Evolutionary conservation across 1,140 invertebrate species (phyloP), one percentile per base, ranked within the genome.

Genomic region (Pseudomyrmex cubaensis): DNA sequence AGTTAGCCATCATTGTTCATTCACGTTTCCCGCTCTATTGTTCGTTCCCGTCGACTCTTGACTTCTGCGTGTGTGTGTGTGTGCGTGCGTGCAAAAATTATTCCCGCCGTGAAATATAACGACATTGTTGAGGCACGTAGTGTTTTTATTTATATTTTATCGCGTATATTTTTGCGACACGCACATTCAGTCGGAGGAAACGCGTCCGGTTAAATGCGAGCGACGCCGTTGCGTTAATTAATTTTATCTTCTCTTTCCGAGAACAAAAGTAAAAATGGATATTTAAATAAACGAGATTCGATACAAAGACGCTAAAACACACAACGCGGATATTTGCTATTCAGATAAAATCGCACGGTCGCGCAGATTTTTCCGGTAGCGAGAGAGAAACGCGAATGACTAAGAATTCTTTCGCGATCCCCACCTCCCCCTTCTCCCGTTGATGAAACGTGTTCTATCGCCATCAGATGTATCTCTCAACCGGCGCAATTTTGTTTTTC

Each of bases 11-110:
- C 54, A 80, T 70, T 78, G 64, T 78, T 48, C 54, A 48, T 70
- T 70, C 54, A 22, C 44, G 44, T 80, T 80, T 80, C 76, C 76
- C 76, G 76, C 66, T 70, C 54, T 80, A 59, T 72, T 80, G 76
- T 80, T 50, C 66, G 66, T 22, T n/a, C 54, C 35, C 35, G 35
- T 35, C 50, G 46, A 80, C 44, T 70, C 25, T 80, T 70, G 66
- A 70, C 22, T 80, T 80, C 8, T 67, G 44, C 12, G 46, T 59
- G 69, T 50, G 9, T 10, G 2, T 13, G 12, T 2, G 35, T 0
- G 17, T 22, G 13, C 22, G 5, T 22, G n/a, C 61, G 61, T 44
- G 15, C n/a, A 1, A 61, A 35, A 59, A 70, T 78, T 78, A 78
- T 59, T 15, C 48, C 70, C 15, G 20, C 25, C 50, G 8, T 72